Evolutionary conservation across 2,797 vertebrate genomes (phyloP).

Genomic region (Crypturellus tataupa): DNA sequence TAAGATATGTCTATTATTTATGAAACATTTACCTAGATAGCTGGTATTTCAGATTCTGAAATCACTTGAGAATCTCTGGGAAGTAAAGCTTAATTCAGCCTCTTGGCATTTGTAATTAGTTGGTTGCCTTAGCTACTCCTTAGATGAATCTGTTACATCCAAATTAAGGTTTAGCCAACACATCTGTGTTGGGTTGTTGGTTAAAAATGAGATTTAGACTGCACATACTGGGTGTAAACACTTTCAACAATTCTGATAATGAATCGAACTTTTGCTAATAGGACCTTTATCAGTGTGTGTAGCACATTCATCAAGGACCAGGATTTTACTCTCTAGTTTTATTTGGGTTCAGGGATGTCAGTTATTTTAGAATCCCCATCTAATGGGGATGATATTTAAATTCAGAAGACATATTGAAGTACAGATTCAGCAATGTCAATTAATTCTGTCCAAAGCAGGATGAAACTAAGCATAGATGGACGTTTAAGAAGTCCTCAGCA

Average conservation of each 20-base stretch:
- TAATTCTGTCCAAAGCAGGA: neutral
- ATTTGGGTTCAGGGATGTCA: neutral
- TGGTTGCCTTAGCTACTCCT: constrained; percentile 26
- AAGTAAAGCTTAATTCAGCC: neutral
- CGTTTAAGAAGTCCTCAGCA: neutral
- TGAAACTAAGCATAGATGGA: neutral
- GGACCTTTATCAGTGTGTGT: neutral
- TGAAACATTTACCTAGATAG: neutral
- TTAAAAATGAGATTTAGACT: neutral
- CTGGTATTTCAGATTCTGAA: neutral
- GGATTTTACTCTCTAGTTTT: neutral
- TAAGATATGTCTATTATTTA: neutral
- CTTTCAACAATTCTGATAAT: neutral
- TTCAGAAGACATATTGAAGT: neutral
- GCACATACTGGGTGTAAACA: neutral
- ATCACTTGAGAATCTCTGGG: neutral
- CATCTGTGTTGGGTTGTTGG: neutral
- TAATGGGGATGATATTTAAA: neutral
- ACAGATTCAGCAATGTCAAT: neutral
- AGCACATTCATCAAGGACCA: neutral
- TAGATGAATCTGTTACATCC: neutral
- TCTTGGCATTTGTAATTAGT: neutral
- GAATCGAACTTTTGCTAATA: neutral
- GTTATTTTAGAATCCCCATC: neutral
- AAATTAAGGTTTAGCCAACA: constrained; percentile 11